Conservation (phyloP, 2,888 invertebrate species). For the Zeuzera pyrina region DNA sequence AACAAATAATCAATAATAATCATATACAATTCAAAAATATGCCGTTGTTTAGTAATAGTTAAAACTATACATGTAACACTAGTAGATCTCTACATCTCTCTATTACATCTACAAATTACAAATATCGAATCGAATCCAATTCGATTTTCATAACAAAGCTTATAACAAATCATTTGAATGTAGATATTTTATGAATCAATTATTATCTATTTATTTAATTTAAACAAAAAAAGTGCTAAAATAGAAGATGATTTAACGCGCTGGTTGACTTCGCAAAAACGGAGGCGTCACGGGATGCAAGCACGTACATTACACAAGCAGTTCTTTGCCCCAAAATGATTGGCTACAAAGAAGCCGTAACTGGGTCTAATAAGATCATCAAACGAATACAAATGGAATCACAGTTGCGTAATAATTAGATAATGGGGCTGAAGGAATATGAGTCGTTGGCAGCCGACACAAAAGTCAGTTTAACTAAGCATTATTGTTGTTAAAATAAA, state of each 20-base stretch:
- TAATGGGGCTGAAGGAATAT: conserved; percentile 30
- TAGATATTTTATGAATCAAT: too few relatives aligned
- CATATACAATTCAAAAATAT: neutral
- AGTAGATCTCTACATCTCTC: conserved; percentile 15
- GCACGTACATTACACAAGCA: conserved; percentile 34
- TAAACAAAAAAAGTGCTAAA: too few relatives aligned
- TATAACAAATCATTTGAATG: too few relatives aligned
- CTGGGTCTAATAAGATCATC: conserved; percentile 33
- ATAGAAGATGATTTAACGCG: too few relatives aligned
- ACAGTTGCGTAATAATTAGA: conserved; percentile 48
- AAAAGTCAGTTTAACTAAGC: conserved; percentile 25
- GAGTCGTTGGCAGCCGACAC: conserved; percentile 22
- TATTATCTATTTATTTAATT: too few relatives aligned
- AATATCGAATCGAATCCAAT: neutral
- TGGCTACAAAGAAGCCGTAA: conserved; percentile 34
- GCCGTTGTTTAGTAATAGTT: neutral
- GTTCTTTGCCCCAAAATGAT: conserved; percentile 23
- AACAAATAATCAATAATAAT: too few relatives aligned
- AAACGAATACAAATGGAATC: conserved; percentile 36
- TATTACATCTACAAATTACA: neutral
- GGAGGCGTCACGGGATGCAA: conserved; percentile 33
- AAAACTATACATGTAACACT: conserved; percentile 19
- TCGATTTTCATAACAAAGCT: too few relatives aligned
- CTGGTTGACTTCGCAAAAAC: conserved; percentile 20
- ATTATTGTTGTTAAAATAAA: too few relatives aligned